Percentiles rank a stretch among this genome's conserved stretches.
phyloP scores from a whole-genome alignment of 2,888 invertebrate genomes.

The Phalera bucephala region DNA sequence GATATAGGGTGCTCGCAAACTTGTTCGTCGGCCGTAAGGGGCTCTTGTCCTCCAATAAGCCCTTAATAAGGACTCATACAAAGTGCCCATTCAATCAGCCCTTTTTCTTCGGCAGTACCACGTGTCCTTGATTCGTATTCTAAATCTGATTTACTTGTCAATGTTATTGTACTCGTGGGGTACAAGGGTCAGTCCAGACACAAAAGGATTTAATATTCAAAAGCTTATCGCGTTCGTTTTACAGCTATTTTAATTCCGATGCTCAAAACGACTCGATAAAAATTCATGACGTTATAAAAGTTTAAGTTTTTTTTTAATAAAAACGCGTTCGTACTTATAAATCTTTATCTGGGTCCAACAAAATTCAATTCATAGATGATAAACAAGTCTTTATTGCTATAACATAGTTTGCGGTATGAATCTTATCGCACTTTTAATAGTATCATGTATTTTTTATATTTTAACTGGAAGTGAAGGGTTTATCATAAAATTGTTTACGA shows the following conservation, averaged over 20 bases:
- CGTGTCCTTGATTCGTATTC: conserved; percentile 74
- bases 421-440: no score
- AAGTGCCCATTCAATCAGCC: conserved; percentile 65
- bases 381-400: no score
- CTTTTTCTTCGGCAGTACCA: conserved; percentile 67
- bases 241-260: conserved; percentile 59
- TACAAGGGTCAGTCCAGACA: conserved; percentile 56
- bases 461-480: no score
- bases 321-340: no score
- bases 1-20: conserved; percentile 61
- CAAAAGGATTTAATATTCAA: conserved; percentile 57
- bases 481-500: no score
- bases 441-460: no score
- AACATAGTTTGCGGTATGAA: no score
- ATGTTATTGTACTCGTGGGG: conserved; percentile 59
- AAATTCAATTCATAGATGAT: no score
- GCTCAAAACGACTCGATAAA: conserved; percentile 58
- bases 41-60: conserved; percentile 73
- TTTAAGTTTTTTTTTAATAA: conserved; percentile 40
- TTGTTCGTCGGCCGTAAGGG: conserved; percentile 44
- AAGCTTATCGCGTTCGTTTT: conserved; percentile 58
- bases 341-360: no score
- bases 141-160: conserved; percentile 72
- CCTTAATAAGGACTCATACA: conserved; percentile 68
- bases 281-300: conserved; percentile 58